Base-by-base conservation (phyloP, 2,888 invertebrate species). In the Rapana venosa region DNA sequence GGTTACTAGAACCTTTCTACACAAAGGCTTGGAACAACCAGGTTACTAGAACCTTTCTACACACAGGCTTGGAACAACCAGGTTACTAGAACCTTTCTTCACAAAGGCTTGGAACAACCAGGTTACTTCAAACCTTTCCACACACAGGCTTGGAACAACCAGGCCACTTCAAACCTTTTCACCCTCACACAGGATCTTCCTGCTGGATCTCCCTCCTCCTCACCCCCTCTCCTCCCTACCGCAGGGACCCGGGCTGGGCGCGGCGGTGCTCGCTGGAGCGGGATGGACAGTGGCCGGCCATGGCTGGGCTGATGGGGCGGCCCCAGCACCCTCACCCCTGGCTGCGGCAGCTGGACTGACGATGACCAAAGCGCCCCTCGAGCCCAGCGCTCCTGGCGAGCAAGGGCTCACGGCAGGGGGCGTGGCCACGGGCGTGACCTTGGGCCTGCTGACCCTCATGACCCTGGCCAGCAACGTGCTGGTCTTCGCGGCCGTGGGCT, bases 381-480 rank as follows among this genome's bases (percentile, higher is more conserved):
- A 56, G 85, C 77, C 85, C 61, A 8, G 61, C 56, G 32, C n/a
- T 5, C 87, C 83, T 2, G 89, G 77, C 22, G 32, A 70, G 26
- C 84, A 84, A 35, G 88, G 66, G 26, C 81, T 88, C 13, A 47
- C 88, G 13, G 87, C 91, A n/a, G 92, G 91, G 47, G 92, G 91
- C 70, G 92, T 93, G 17, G 86, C 92, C 20, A 90, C 92, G 20
- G 94, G 93, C 5, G 70, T 91, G 15, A 81, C 92, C 26, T 88
- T 94, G 47, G 93, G 93, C 86, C 88, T 92, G 36, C 91, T 94
- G 8, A 92, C 94, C 26, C 86, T 93, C 58, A 56, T 93, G 4
- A 94, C 94, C 11, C 92, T 94, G 30, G 90, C 90, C 2, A 94
- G 94, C 20, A 94, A 94, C 89, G 66, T 93, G 30, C 87, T 93